Conservation (phyloP, 2,113 vertebrate genomes). For the Nyctereutes procyonoides region DNA sequence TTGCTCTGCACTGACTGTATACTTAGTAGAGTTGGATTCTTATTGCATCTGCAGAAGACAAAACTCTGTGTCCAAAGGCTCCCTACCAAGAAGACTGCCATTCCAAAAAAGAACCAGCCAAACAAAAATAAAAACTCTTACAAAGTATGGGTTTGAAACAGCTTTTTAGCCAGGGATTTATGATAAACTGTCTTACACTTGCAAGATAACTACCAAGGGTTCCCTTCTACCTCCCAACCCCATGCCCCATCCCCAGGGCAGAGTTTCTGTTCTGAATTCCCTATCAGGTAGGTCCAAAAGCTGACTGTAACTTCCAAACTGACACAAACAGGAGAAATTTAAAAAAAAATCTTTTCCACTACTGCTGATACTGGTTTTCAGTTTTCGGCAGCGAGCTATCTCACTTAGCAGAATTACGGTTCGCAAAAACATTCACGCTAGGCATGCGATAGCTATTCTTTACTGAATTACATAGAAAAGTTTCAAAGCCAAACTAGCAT, state of each 20-base stretch:
- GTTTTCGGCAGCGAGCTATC: not conserved
- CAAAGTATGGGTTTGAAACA: not conserved
- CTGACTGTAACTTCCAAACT: not conserved
- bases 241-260: not conserved
- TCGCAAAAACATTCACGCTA: not conserved
- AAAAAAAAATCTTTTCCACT: not conserved
- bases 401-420: not conserved
- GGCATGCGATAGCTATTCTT: not conserved
- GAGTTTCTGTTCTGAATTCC: not conserved
- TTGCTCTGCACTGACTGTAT: accelerated
- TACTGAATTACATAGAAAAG: not conserved
- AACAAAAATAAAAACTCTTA: not conserved
- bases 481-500: not conserved
- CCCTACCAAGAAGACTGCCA: not conserved
- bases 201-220: not conserved
- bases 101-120: not conserved
- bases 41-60: not conserved
- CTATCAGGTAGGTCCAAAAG: not conserved
- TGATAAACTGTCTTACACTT: not conserved
- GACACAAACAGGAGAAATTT: not conserved
- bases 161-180: not conserved
- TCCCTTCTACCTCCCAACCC: no score
- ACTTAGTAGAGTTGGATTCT: not conserved
- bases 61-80: not conserved
- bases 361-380: not conserved